Base-by-base conservation (phyloP, 2,797 vertebrate genomes). In the Oryzias dopingdopingensis region DNA sequence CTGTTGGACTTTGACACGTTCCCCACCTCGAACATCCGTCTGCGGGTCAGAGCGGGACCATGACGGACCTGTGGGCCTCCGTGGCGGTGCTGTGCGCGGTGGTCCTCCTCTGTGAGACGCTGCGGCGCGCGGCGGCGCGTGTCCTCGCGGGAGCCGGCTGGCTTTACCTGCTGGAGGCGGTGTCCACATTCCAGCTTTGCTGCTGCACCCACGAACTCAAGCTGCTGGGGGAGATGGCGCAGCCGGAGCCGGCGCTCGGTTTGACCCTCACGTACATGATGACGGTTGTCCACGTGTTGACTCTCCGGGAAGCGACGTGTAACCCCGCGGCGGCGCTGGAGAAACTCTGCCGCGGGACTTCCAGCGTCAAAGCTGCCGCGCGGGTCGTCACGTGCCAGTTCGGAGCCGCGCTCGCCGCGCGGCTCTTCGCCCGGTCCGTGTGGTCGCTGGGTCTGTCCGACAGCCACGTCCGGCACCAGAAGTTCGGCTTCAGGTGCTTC, bases 181-280 rank as follows among this genome's bases (percentile, higher is more conserved):
- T 89, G 15, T 90, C 87, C 75, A 95, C 93, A 53, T 92, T 95
- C 68, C 95, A 97, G 90, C 86, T 95, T 1, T 94, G 94, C 47
- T 81, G 88, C 72, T 95, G 95, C 86, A 90, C 92, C 0, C 92
- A 86, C 0, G 95, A 96, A 56, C 91, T 95, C 17, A 86, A 88
- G 48, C 72, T 95, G 45, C 88, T 96, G 14, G 82, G 72, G 1
- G 71, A 71, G 0, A 46, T 77, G 29, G 59, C 63, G 50, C 37
- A 50, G 49, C 8, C 85, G 57, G 77, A 76, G 26, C 89, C 70
- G 0, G 64, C 81, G 7, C 42, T 87, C 18, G 72, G 79, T 8
- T 80, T 95, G 23, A 72, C 84, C 0, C 80, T 96, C 23, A 90
- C 92, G 46, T 97, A 93, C 62, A 65, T 82, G 3, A 70, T 93